Percentiles rank a stretch among this genome's conserved stretches.
phyloP scores from a whole-genome alignment of 2,888 invertebrate genomes.

The Cephus sareptanus region DNA sequence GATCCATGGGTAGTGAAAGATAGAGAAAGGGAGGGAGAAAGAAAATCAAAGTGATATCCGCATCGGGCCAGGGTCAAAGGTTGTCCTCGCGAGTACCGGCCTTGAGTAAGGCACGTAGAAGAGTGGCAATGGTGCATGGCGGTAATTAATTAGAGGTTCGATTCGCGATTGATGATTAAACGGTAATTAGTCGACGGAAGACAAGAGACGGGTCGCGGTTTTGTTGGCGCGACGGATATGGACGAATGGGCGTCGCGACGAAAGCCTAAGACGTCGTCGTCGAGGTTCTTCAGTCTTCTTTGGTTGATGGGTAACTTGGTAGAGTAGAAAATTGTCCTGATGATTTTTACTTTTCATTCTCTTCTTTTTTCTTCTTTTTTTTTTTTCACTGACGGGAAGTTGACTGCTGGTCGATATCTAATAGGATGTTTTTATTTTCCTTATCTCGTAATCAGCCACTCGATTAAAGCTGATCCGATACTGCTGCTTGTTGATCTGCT shows the following conservation, averaged over 20 bases:
- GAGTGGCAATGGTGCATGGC: not conserved
- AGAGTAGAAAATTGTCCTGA: conserved; percentile 26
- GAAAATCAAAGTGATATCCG: not conserved
- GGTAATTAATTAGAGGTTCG: not conserved
- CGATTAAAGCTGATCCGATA: not conserved
- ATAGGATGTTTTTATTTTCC: not conserved
- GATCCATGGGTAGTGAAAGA: not conserved
- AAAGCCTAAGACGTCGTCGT: conserved; percentile 32
- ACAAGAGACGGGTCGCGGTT: not conserved
- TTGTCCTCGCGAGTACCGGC: not conserved
- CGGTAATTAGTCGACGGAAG: conserved; percentile 53
- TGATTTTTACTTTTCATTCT: conserved; percentile 6
- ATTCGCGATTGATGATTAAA: conserved; percentile 42
- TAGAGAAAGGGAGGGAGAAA: not conserved
- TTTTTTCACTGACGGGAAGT: not conserved
- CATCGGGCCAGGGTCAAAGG: not conserved
- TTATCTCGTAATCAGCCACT: not conserved
- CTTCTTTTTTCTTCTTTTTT: not conserved
- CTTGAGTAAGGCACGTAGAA: not conserved
- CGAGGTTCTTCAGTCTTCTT: conserved; percentile 70
- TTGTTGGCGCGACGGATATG: not conserved
- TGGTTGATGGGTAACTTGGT: conserved; percentile 70
- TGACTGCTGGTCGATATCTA: not conserved
- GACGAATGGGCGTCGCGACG: not conserved
- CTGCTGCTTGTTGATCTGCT: not conserved